These are phyloP conservation scores for Gymnoscopelus microlampas DNA, from an alignment of 2,797 vertebrate species.

Conservation along the genomic window DNA sequence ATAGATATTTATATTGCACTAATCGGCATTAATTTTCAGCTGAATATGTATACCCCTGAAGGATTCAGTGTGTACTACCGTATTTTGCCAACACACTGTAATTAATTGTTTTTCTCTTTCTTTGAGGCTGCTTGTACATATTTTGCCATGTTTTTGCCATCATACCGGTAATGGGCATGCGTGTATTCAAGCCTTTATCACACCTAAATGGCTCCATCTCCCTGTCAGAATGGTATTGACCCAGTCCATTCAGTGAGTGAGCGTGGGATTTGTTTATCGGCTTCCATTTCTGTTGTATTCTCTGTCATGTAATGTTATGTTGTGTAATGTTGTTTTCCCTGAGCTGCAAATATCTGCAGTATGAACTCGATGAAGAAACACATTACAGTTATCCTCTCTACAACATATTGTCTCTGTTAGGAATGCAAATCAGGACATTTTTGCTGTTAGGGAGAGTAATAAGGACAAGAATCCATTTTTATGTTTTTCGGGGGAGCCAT, in stretches of 20 bases:
- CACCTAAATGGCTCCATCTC: constrained; percentile 77
- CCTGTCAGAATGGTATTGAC: constrained; percentile 76
- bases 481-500: no score
- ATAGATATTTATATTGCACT: no score
- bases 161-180: no score
- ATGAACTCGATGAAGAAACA: no score
- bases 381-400: no score
- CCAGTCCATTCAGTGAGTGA: constrained; percentile 65
- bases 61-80: constrained; percentile 33
- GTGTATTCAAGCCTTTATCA: constrained; percentile 74
- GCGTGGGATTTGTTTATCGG: constrained; percentile 25
- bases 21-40: constrained; percentile 36
- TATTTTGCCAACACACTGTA: constrained; percentile 27
- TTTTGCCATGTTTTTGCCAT: no score
- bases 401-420: no score
- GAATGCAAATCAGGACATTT: no score
- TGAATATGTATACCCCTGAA: constrained; percentile 38
- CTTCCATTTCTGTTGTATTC: constrained; percentile 48
- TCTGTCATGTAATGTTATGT: constrained; percentile 41
- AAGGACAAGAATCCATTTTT: no score
- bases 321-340: constrained; percentile 43
- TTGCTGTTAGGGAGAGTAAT: no score
- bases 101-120: background rate
- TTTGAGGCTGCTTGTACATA: no score
- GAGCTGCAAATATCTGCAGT: constrained; percentile 1